Evolutionary conservation across 92 coral and sea anemone species (phyloP).

Genomic region (Pocillopora grandis): DNA sequence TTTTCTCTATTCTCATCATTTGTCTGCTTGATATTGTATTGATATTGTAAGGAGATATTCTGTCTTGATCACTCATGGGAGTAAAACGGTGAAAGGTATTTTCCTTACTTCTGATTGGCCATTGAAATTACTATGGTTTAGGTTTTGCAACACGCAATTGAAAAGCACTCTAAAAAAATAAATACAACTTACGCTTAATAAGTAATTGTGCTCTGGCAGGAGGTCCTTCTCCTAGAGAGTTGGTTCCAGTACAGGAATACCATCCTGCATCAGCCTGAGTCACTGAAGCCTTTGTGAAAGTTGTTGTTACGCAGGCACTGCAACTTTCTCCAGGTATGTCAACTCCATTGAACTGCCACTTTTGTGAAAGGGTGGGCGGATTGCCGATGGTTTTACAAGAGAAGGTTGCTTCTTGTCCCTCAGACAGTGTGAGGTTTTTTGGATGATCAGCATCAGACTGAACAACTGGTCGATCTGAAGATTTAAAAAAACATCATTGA

Average conservation of each 20-base stretch:
- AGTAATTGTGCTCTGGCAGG: slow-evolving; percentile 61
- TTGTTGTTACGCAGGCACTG: background rate
- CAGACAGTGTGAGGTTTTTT: slow-evolving; percentile 53
- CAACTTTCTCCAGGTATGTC: slow-evolving; percentile 45
- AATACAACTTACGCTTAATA: slow-evolving; percentile 61
- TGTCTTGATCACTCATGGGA: too few relatives aligned
- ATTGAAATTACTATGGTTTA: too few relatives aligned
- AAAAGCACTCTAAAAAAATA: background rate
- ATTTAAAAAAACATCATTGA: too few relatives aligned
- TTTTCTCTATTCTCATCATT: too few relatives aligned
- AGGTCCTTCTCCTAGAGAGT: slow-evolving; percentile 66
- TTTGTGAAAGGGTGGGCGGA: slow-evolving; percentile 40
- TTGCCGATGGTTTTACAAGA: slow-evolving; percentile 67
- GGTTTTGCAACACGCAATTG: too few relatives aligned
- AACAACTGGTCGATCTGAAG: slow-evolving; percentile 73
- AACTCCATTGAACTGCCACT: slow-evolving; percentile 66
- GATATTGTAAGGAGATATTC: too few relatives aligned
- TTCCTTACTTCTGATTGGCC: too few relatives aligned
- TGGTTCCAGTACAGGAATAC: slow-evolving; percentile 73
- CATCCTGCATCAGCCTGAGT: slow-evolving; percentile 47
- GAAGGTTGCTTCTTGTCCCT: slow-evolving; percentile 51
- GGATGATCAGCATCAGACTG: slow-evolving; percentile 60
- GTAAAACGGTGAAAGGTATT: too few relatives aligned
- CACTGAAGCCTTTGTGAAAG: slow-evolving; percentile 20
- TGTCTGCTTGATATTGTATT: too few relatives aligned